Percentiles rank a stretch among this genome's conserved stretches.
phyloP scores from a whole-genome alignment of 2,888 invertebrate genomes.

The Melitaea athalia region DNA sequence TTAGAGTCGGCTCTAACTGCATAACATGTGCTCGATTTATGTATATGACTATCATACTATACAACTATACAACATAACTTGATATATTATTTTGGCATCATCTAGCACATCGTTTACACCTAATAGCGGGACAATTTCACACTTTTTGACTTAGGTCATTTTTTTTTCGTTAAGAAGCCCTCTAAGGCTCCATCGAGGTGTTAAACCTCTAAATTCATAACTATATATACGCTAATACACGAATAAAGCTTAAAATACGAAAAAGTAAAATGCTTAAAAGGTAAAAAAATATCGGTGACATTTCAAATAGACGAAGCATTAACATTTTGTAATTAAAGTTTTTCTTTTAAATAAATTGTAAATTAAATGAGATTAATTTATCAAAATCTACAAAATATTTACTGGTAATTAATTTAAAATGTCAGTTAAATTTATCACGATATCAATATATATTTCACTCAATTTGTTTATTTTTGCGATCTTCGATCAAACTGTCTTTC shows the following conservation, averaged over 20 bases:
- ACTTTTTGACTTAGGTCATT: constrained; percentile 36
- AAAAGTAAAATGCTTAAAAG: not conserved
- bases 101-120: constrained; percentile 65
- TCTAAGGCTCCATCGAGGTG: constrained; percentile 26
- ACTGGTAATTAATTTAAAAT: not conserved
- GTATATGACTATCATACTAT: constrained; percentile 11
- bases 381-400: not conserved
- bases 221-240: not conserved
- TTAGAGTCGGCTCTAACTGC: not conserved
- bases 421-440: not conserved
- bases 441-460: not conserved
- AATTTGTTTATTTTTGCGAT: not conserved
- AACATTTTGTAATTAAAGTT: not conserved
- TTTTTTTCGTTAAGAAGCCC: not conserved
- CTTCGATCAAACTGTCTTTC: not conserved
- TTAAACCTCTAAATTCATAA: constrained; percentile 32
- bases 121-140: constrained; percentile 39
- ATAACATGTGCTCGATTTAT: constrained; percentile 1
- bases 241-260: constrained; percentile 3
- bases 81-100: constrained; percentile 64
- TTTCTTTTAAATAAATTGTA: not conserved
- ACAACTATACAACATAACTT: constrained; percentile 48
- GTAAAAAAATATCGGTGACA: not conserved
- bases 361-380: not conserved
- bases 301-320: not conserved